Conservation (phyloP, 2,888 invertebrate species). For the Dusona sp. region DNA sequence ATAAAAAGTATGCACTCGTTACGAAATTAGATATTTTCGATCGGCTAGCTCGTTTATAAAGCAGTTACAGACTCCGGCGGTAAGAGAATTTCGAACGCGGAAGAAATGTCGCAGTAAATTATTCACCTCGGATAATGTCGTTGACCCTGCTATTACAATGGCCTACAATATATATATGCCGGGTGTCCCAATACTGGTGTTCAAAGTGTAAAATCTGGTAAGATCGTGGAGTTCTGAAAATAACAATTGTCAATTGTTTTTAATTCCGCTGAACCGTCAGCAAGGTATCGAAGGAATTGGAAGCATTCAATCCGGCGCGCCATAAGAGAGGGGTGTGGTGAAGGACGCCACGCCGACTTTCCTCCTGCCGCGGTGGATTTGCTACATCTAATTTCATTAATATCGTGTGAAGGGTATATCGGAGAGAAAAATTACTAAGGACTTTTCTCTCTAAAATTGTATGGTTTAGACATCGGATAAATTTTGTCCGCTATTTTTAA, state of each 20-base stretch:
- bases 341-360: neutral
- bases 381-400: neutral
- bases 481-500: neutral
- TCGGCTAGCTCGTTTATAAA: slow-evolving; percentile 32
- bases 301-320: neutral
- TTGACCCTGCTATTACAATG: slow-evolving; percentile 75
- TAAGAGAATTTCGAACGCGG: slow-evolving; percentile 66
- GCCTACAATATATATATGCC: neutral
- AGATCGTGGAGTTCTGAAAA: neutral
- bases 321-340: neutral
- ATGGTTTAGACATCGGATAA: neutral
- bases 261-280: neutral
- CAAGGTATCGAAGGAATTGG: neutral
- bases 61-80: slow-evolving; percentile 4
- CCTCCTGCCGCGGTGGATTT: neutral
- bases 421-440: neutral
- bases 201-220: neutral
- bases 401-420: neutral
- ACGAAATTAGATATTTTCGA: slow-evolving; percentile 54
- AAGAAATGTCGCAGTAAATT: slow-evolving; percentile 72
- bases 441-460: neutral
- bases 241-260: neutral
- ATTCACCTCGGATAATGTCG: slow-evolving; percentile 74
- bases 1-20: slow-evolving; percentile 44
- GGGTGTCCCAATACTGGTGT: neutral